A percentile compares a stretch with the other conserved stretches of the same genome.
These are phyloP conservation scores for Hipparchia semele DNA, from an alignment of 2,888 invertebrate genomes.

Conservation along the genomic window DNA sequence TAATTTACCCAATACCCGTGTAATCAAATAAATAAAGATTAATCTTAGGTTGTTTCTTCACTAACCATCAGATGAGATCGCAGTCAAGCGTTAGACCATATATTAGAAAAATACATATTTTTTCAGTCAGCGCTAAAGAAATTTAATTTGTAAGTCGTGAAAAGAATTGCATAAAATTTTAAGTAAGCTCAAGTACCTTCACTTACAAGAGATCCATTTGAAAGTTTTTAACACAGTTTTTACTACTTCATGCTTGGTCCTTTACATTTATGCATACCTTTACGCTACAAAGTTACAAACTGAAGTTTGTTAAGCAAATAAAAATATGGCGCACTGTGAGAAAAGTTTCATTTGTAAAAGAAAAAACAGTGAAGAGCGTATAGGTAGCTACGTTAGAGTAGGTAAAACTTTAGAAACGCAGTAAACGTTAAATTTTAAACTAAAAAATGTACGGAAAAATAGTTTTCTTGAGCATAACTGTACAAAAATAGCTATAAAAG, in stretches of 20 bases:
- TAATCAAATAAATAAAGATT: too few relatives aligned
- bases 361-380: slow-evolving; percentile 10
- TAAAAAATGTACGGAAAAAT: background rate
- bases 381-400: background rate
- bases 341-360: slow-evolving; percentile 16
- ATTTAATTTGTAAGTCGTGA: background rate
- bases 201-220: slow-evolving; percentile 15
- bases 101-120: too few relatives aligned
- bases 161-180: slow-evolving; percentile 7
- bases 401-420: background rate
- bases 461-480: slow-evolving; percentile 31
- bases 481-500: background rate
- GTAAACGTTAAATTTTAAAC: slow-evolving; percentile 10
- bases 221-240: slow-evolving; percentile 21
- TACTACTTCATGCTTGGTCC: slow-evolving; percentile 19
- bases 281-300: slow-evolving; percentile 18
- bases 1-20: too few relatives aligned
- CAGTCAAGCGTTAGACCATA: too few relatives aligned
- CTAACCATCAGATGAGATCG: too few relatives aligned
- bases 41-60: too few relatives aligned
- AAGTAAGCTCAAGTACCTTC: slow-evolving; percentile 11
- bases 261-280: slow-evolving; percentile 22
- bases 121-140: background rate
- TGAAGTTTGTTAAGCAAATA: slow-evolving; percentile 19
- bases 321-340: slow-evolving; percentile 20